These are phyloP conservation scores for Agrilus biguttatus DNA, from an alignment of 2,888 invertebrate species.

Conservation along the genomic window DNA sequence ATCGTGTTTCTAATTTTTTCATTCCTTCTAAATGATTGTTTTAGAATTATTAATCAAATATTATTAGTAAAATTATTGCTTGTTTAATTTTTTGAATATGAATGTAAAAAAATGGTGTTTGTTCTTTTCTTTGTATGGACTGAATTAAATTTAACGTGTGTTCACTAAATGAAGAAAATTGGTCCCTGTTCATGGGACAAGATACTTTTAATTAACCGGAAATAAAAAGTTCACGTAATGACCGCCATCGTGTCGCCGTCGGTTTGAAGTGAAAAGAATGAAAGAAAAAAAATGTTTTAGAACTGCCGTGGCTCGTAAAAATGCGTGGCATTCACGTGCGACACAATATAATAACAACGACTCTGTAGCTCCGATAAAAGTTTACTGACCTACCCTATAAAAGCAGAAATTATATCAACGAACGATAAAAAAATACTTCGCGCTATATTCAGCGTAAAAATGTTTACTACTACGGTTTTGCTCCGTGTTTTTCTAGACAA, in stretches of 20 bases:
- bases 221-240: conserved; percentile 3
- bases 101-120: too few species aligned
- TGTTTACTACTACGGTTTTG: neutral
- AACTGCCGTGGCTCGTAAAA: conserved; percentile 8
- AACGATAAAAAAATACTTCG: conserved; percentile 7
- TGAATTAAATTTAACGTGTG: too few species aligned
- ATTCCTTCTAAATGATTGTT: too few species aligned
- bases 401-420: conserved; percentile 10
- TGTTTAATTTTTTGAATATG: too few species aligned
- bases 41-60: too few species aligned
- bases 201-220: conserved; percentile 1
- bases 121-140: too few species aligned
- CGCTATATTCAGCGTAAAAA: conserved; percentile 5
- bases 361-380: conserved; percentile 19
- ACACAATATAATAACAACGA: conserved; percentile 16
- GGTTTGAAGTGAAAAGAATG: neutral
- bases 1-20: too few species aligned
- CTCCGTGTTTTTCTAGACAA: too few species aligned
- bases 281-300: conserved; percentile 8
- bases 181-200: too few species aligned
- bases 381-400: conserved; percentile 27
- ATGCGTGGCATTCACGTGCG: conserved; percentile 11
- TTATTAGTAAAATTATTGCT: too few species aligned
- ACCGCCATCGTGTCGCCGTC: too few species aligned
- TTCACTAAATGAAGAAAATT: too few species aligned